Conservation (phyloP, 1,140 invertebrate species). For the Diploscapter pachys region DNA sequence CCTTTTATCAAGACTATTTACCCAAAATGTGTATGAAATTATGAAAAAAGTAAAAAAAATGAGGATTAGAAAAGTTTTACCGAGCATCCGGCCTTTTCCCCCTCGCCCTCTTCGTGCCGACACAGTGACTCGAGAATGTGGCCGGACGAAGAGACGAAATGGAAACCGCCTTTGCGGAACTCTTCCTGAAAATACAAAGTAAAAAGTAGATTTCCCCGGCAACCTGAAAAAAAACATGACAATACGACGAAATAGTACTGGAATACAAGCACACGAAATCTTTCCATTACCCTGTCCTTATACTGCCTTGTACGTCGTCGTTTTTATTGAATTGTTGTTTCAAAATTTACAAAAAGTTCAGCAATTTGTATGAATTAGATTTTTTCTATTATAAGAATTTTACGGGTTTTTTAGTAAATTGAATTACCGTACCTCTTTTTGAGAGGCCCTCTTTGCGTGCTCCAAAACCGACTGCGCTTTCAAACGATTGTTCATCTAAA, state of each 20-base stretch:
- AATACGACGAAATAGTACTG: background rate
- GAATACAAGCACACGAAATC: background rate
- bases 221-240: background rate
- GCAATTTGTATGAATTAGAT: background rate
- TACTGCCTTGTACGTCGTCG: background rate
- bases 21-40: background rate
- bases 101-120: constrained; percentile 13
- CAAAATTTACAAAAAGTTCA: background rate
- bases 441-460: background rate
- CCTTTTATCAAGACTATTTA: too few species aligned
- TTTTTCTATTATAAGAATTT: background rate
- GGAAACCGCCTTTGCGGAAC: constrained; percentile 5
- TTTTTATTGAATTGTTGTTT: background rate
- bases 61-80: background rate
- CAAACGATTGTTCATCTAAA: too few species aligned
- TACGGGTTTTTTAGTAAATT: background rate
- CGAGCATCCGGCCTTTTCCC: background rate
- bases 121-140: constrained; percentile 31
- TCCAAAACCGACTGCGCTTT: background rate
- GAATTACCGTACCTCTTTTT: background rate
- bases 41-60: constrained; percentile 7
- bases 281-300: background rate
- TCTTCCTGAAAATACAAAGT: constrained; percentile 12
- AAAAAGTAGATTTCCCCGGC: background rate
- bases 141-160: constrained; percentile 29